phyloP scores from a whole-genome alignment of 2,888 invertebrate genomes.

The Drosophila parthenogenetica region DNA sequence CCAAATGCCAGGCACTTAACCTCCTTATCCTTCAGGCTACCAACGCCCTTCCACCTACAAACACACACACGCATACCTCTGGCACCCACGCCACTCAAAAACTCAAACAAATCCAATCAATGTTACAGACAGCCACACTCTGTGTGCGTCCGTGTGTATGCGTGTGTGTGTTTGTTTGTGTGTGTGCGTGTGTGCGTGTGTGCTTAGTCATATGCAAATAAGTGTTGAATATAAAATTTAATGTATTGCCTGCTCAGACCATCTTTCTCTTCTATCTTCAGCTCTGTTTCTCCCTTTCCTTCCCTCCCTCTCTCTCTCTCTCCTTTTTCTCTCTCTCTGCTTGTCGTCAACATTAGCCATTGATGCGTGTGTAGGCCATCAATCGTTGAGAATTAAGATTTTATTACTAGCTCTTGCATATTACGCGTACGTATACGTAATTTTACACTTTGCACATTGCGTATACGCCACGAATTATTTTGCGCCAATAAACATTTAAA shows the following conservation, averaged over 20 bases:
- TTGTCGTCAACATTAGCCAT: conserved; percentile 28
- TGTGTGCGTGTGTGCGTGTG: conserved; percentile 20
- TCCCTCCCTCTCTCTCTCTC: not conserved
- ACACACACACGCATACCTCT: not conserved
- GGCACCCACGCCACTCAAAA: conserved; percentile 25
- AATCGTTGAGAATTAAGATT: conserved; percentile 77
- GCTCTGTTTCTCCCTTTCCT: too few relatives aligned
- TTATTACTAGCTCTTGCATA: conserved; percentile 52
- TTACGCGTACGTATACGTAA: conserved; percentile 37
- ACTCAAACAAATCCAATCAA: conserved; percentile 79
- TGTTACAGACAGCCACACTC: conserved; percentile 48
- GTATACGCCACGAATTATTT: conserved; percentile 28
- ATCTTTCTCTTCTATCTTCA: too few relatives aligned
- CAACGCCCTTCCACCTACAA: not conserved
- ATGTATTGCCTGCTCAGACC: conserved; percentile 39
- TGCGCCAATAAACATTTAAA: conserved; percentile 53
- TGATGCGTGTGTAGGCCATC: conserved; percentile 57
- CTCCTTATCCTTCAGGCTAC: conserved; percentile 17
- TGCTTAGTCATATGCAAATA: conserved; percentile 65
- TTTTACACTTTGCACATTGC: conserved; percentile 16
- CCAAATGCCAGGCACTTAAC: conserved; percentile 73
- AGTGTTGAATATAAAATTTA: conserved; percentile 52
- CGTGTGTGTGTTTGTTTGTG: conserved; percentile 16
- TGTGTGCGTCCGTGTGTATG: not conserved
- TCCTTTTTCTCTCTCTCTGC: conserved; percentile 18